These are phyloP conservation scores for Parazoanthus swiftii DNA, from an alignment of 92 coral and sea anemone genomes.

Conservation along the genomic window DNA sequence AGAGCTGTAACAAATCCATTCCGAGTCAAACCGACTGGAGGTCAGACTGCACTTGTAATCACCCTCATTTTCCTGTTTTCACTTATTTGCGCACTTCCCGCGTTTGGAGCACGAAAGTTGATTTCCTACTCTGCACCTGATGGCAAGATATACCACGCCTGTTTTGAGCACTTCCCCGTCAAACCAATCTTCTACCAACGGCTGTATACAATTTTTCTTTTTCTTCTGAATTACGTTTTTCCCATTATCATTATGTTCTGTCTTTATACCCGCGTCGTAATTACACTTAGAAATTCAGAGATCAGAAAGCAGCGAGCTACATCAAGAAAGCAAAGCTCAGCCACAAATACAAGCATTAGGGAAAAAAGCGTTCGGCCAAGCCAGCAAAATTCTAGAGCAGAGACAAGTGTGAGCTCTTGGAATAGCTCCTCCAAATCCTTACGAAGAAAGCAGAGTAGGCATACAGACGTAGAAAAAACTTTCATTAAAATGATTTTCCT, in stretches of 20 bases:
- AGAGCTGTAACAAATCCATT: no score
- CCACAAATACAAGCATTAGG: background rate
- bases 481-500: slow-evolving; percentile 61
- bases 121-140: slow-evolving; percentile 23
- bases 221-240: slow-evolving; percentile 55
- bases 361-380: slow-evolving; percentile 8
- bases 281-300: slow-evolving; percentile 48
- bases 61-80: background rate
- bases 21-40: no score
- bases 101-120: slow-evolving; percentile 46
- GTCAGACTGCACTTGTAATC: no score
- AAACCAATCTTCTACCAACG: slow-evolving; percentile 50
- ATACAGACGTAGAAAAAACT: slow-evolving; percentile 49
- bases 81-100: slow-evolving; percentile 52
- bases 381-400: background rate
- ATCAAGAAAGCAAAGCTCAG: background rate
- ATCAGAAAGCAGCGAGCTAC: slow-evolving; percentile 41
- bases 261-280: slow-evolving; percentile 51
- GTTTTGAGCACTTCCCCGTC: slow-evolving; percentile 53
- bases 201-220: slow-evolving; percentile 60
- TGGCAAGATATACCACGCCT: slow-evolving; percentile 22
- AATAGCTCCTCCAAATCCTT: background rate
- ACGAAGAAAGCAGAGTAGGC: background rate
- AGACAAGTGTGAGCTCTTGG: background rate
- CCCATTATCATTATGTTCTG: slow-evolving; percentile 50